Conservation (phyloP, 2,888 invertebrate genomes). For the Osmoderma eremita region DNA sequence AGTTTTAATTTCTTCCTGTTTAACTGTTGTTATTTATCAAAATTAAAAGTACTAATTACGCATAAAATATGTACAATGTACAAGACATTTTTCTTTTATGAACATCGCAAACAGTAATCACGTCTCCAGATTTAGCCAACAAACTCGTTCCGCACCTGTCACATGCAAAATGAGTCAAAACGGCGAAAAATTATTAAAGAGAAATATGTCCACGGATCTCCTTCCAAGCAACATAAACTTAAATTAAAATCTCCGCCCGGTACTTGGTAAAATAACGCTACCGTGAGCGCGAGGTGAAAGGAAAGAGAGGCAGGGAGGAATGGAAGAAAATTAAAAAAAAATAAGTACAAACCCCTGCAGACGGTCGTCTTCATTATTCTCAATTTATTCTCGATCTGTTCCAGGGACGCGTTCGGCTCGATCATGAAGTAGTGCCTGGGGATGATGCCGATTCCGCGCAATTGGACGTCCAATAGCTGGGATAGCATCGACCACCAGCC, state of each 20-base stretch:
- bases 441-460: conserved; percentile 66
- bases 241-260: conserved; percentile 10
- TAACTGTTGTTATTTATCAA: too few species aligned
- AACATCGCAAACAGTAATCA: conserved; percentile 13
- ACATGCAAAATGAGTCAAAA: conserved; percentile 9
- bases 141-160: not conserved
- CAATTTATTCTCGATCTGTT: conserved; percentile 63
- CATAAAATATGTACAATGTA: too few species aligned
- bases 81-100: too few species aligned
- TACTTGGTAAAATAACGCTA: not conserved
- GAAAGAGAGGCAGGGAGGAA: conserved; percentile 2
- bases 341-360: conserved; percentile 64
- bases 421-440: conserved; percentile 66
- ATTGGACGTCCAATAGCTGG: conserved; percentile 64
- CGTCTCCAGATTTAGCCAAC: not conserved
- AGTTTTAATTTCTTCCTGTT: too few species aligned
- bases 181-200: conserved; percentile 22
- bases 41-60: too few species aligned
- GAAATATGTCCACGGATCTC: conserved; percentile 13
- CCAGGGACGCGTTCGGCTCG: conserved; percentile 59
- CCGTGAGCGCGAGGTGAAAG: not conserved
- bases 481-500: conserved; percentile 69
- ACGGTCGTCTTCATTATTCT: conserved; percentile 63
- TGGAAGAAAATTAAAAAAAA: conserved; percentile 28
- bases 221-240: conserved; percentile 12